These are phyloP conservation scores for Raja brachyura DNA, from an alignment of 2,113 vertebrate species.

Conservation along the genomic window DNA sequence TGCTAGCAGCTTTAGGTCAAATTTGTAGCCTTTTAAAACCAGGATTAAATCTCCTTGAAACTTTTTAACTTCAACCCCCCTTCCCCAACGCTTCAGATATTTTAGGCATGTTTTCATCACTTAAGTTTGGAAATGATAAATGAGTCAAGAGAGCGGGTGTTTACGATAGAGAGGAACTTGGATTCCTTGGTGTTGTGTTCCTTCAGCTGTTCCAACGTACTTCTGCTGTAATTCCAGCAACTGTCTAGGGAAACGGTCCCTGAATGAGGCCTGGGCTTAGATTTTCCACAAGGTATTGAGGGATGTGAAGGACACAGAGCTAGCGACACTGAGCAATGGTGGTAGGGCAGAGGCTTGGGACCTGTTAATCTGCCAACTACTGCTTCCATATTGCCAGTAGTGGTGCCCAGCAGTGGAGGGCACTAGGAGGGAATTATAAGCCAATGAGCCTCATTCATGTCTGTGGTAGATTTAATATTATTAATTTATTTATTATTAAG, in stretches of 20 bases:
- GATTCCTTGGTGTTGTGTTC: background rate
- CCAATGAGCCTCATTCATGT: too few relatives aligned
- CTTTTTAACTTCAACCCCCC: background rate
- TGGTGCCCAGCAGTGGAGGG: background rate
- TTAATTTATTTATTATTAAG: too few relatives aligned
- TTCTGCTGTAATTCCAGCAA: background rate
- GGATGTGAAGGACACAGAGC: background rate
- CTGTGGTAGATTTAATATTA: too few relatives aligned
- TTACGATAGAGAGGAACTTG: background rate
- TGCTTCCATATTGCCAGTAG: background rate
- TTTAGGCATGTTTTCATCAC: background rate
- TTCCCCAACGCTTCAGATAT: background rate
- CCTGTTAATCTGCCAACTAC: background rate
- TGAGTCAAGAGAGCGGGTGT: background rate
- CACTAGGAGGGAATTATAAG: too few relatives aligned
- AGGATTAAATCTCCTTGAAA: background rate
- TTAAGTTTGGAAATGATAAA: background rate
- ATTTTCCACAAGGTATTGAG: background rate
- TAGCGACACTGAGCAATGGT: background rate
- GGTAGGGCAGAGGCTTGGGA: background rate
- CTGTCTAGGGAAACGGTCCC: background rate
- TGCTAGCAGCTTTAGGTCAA: background rate
- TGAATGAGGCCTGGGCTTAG: background rate
- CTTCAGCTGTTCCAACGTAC: background rate
- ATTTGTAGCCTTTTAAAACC: background rate